Conservation (phyloP, 2,888 invertebrate species). For the Ischnus inquisitorius region DNA sequence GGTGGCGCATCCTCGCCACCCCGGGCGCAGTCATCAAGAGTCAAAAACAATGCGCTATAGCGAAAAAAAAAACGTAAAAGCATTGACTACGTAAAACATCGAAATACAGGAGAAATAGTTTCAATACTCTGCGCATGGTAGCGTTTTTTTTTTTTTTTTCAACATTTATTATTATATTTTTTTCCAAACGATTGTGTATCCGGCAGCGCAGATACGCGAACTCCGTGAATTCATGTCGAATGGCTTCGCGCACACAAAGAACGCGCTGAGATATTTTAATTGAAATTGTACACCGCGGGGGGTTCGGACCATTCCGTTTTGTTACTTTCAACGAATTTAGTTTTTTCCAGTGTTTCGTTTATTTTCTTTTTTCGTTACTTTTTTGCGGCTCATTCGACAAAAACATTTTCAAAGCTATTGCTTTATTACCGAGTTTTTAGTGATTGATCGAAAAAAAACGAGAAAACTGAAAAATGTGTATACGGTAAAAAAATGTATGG, state of each 20-base stretch:
- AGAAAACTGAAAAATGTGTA: not conserved
- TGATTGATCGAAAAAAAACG: slow-evolving; percentile 17
- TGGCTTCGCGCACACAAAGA: not conserved
- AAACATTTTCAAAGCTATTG: not conserved
- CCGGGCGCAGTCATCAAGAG: not conserved
- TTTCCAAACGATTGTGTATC: not conserved
- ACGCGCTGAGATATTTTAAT: not conserved
- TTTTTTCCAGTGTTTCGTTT: not conserved
- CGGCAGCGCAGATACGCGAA: not conserved
- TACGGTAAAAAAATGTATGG: not conserved
- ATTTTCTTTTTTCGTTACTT: not conserved
- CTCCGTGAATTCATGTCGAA: not conserved
- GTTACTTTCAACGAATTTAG: not conserved
- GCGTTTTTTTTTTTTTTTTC: not conserved
- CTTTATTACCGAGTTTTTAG: slow-evolving; percentile 5
- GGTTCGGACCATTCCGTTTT: not conserved
- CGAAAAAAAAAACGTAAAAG: slow-evolving; percentile 19
- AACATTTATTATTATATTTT: not conserved
- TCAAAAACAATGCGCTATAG: slow-evolving; percentile 42
- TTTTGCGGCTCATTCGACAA: not conserved
- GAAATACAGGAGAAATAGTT: slow-evolving; percentile 20
- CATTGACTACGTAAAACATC: slow-evolving; percentile 30
- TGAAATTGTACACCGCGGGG: not conserved
- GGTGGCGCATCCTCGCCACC: slow-evolving; percentile 22
- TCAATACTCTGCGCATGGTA: not conserved